These are phyloP conservation scores for Liodrosophila aerea DNA, from an alignment of 2,888 invertebrate species.

Conservation along the genomic window DNA sequence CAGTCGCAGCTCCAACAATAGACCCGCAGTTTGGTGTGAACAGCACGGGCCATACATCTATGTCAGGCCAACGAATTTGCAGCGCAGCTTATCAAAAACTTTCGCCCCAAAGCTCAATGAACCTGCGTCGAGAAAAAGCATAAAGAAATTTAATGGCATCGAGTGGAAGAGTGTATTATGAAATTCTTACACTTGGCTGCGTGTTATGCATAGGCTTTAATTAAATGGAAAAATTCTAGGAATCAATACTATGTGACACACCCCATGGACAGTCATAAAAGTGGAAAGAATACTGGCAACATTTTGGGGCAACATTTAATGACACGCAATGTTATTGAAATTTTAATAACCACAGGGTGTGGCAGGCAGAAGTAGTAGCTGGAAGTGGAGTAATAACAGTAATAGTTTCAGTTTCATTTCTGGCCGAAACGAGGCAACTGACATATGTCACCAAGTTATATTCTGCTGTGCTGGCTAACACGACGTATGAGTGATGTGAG, in stretches of 20 bases:
- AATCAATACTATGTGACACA: conserved; percentile 47
- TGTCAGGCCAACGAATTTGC: conserved; percentile 25
- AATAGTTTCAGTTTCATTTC: too few species aligned
- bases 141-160: conserved; percentile 23
- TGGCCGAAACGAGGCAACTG: background rate
- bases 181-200: conserved; percentile 30
- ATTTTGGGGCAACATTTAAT: conserved; percentile 23
- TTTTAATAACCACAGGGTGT: conserved; percentile 43
- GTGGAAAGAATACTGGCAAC: conserved; percentile 18
- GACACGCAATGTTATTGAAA: conserved; percentile 51
- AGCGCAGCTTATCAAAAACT: conserved; percentile 36
- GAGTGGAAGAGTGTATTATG: conserved; percentile 4
- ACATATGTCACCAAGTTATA: conserved; percentile 23
- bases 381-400: background rate
- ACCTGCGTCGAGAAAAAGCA: conserved; percentile 2
- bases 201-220: conserved; percentile 36
- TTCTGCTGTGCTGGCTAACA: conserved; percentile 1
- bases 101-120: conserved; percentile 28
- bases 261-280: conserved; percentile 31
- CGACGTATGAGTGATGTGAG: conserved; percentile 46
- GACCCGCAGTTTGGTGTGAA: conserved; percentile 31
- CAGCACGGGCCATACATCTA: conserved; percentile 34
- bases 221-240: conserved; percentile 40
- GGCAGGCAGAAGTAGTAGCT: conserved; percentile 15
- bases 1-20: conserved; percentile 7